Evolutionary conservation across 2,113 vertebrate genomes (phyloP).

Genomic region (Callospermophilus lateralis): DNA sequence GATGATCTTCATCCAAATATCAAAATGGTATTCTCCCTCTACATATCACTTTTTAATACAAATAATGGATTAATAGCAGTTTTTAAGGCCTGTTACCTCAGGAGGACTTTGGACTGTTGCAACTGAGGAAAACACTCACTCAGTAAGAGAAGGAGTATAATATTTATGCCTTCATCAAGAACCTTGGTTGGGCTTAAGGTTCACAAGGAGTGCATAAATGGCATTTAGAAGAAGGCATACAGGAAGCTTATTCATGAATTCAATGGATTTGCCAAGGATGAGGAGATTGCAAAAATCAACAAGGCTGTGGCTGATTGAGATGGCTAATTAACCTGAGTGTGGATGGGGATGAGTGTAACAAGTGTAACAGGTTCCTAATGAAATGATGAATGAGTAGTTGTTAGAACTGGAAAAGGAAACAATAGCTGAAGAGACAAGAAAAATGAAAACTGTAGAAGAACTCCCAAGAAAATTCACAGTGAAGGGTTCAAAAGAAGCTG

Average conservation of each 20-base stretch:
- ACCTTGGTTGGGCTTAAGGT: not conserved
- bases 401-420: not conserved
- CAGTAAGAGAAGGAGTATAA: no score
- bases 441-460: not conserved
- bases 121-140: not conserved
- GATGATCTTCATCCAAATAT: not conserved
- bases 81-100: no score
- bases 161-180: not conserved
- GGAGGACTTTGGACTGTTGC: not conserved
- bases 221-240: not conserved
- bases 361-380: not conserved
- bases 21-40: not conserved
- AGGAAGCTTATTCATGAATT: not conserved
- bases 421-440: not conserved
- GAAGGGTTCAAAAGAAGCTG: not conserved
- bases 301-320: no score
- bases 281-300: no score
- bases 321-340: not conserved
- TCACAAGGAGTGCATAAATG: not conserved
- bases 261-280: not conserved
- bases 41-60: not conserved
- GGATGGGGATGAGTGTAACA: not conserved
- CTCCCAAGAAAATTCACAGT: not conserved
- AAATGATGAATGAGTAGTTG: not conserved
- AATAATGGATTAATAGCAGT: no score